Evolutionary conservation across 2,797 vertebrate species (phyloP).

Genomic region (Luscinia megarhynchos): DNA sequence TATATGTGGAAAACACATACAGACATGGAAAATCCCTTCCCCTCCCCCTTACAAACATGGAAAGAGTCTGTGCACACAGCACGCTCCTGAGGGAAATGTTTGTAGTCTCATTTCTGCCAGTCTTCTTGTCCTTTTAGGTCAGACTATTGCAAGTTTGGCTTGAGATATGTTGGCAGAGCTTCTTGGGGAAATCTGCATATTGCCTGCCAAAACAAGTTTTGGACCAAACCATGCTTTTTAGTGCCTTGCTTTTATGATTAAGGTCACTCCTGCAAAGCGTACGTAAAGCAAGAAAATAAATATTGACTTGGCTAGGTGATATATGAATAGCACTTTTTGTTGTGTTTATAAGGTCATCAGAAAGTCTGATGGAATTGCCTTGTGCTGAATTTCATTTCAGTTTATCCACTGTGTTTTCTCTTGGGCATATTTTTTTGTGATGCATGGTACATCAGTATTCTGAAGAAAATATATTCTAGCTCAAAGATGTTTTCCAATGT

Average conservation of each 20-base stretch:
- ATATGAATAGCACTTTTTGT: slow-evolving; percentile 13
- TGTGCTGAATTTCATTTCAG: slow-evolving; percentile 13
- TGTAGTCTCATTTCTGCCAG: slow-evolving; percentile 63
- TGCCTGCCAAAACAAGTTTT: slow-evolving; percentile 44
- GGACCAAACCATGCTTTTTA: neutral
- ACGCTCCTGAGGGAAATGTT: slow-evolving; percentile 24
- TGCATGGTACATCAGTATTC: neutral
- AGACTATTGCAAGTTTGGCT: slow-evolving; percentile 48
- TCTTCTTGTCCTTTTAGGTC: slow-evolving; percentile 60
- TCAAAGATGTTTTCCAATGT: neutral
- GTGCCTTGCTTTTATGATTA: slow-evolving; percentile 40
- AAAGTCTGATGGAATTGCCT: slow-evolving; percentile 20
- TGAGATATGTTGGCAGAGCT: slow-evolving; percentile 29
- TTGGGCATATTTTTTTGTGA: neutral
- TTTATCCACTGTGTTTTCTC: neutral
- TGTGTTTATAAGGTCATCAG: slow-evolving; percentile 32
- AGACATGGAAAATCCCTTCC: slow-evolving; percentile 64
- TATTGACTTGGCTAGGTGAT: slow-evolving; percentile 45
- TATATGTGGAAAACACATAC: slow-evolving; percentile 54
- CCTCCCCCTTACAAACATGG: slow-evolving; percentile 46
- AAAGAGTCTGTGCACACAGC: slow-evolving; percentile 26
- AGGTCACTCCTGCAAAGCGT: slow-evolving; percentile 17
- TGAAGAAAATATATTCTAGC: neutral
- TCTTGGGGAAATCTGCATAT: neutral
- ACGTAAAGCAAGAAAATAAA: slow-evolving; percentile 40